A percentile compares a stretch with the other conserved stretches of the same genome.
phyloP scores from a whole-genome alignment of 1,140 invertebrate species.

The Nomia melanderi region DNA sequence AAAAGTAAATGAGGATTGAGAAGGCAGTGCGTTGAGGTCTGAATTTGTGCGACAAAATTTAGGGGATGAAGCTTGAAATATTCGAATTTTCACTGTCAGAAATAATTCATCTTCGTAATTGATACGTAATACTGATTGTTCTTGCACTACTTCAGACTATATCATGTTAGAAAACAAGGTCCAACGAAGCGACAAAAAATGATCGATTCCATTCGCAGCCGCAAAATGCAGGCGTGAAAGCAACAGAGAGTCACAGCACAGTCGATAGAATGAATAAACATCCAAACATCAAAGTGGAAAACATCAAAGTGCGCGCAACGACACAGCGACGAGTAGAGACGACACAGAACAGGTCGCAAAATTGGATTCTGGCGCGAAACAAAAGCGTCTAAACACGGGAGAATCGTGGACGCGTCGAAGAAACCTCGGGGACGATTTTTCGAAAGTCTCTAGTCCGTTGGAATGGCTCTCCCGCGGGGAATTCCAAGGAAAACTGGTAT shows the following conservation, averaged over 20 bases:
- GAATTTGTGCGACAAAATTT: too few species aligned
- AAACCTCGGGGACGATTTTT: not conserved
- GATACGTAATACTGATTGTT: too few species aligned
- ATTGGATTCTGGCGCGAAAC: not conserved
- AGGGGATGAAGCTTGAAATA: too few species aligned
- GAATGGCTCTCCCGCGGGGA: not conserved
- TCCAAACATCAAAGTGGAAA: not conserved
- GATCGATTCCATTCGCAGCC: not conserved
- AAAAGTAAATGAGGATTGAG: too few species aligned
- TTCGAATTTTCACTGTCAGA: too few species aligned
- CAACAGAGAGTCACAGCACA: not conserved
- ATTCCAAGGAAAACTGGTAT: conserved; percentile 13
- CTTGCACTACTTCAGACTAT: not conserved
- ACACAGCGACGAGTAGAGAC: too few species aligned
- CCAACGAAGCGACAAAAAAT: not conserved
- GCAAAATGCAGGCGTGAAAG: conserved; percentile 1
- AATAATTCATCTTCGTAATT: too few species aligned
- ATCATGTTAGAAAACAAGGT: not conserved
- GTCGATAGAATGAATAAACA: not conserved
- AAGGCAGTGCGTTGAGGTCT: too few species aligned
- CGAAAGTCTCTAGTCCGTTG: not conserved
- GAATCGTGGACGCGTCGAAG: not conserved
- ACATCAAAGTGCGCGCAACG: not conserved
- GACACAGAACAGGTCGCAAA: not conserved
- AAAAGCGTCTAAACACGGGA: not conserved